These are phyloP conservation scores for Felis chaus DNA, from an alignment of 2,113 vertebrate genomes.

Conservation along the genomic window DNA sequence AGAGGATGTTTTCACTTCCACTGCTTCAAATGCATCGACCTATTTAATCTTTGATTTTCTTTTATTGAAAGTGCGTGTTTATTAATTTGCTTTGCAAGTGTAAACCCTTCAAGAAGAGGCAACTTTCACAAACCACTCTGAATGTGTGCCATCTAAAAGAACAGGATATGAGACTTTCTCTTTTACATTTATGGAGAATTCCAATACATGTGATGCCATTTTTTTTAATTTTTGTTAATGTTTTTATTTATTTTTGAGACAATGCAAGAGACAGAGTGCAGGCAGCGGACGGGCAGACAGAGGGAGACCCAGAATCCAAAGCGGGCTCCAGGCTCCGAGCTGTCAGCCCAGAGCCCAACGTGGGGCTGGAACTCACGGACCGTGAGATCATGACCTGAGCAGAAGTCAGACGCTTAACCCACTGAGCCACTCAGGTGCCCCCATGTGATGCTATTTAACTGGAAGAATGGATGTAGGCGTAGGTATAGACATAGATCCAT, in stretches of 20 bases:
- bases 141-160: fast-evolving
- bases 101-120: background rate
- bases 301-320: too few species aligned
- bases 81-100: background rate
- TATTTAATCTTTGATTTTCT: background rate
- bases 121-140: background rate
- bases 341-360: too few species aligned
- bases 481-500: fast-evolving
- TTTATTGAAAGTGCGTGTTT: background rate
- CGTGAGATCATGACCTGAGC: too few species aligned
- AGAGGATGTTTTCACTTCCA: fast-evolving
- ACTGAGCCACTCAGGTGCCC: too few species aligned
- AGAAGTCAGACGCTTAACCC: too few species aligned
- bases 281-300: too few species aligned
- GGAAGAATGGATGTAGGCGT: fast-evolving
- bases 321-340: too few species aligned
- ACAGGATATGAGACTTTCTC: fast-evolving
- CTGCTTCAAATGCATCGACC: fast-evolving
- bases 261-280: too few species aligned
- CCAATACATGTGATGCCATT: fast-evolving
- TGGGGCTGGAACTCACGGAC: too few species aligned
- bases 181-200: fast-evolving
- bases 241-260: too few species aligned
- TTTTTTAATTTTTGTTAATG: too few species aligned
- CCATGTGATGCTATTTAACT: fast-evolving